A percentile compares a stretch with the other conserved stretches of the same genome.
These are phyloP conservation scores for Pomphorhynchus laevis DNA, from an alignment of 1,140 invertebrate species.

Conservation along the genomic window DNA sequence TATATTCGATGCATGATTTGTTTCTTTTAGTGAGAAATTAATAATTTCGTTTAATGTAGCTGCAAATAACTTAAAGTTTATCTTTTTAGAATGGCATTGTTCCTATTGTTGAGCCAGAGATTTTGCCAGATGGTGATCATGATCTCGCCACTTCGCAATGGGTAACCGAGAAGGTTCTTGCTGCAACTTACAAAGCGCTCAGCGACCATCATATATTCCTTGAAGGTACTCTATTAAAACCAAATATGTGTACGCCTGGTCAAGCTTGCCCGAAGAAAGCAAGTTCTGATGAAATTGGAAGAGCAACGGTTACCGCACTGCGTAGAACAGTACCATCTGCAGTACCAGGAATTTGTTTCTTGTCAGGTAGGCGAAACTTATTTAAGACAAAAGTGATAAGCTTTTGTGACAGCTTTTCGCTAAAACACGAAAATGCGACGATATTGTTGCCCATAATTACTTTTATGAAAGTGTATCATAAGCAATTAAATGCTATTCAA, in stretches of 20 bases:
- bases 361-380: too few species aligned
- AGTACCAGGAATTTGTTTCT: conserved; percentile 31
- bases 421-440: too few species aligned
- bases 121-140: conserved; percentile 51
- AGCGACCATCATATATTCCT: conserved; percentile 80
- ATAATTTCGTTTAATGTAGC: not conserved
- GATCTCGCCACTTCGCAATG: conserved; percentile 49
- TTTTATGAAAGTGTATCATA: too few species aligned
- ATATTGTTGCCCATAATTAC: too few species aligned
- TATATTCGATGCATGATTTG: too few species aligned
- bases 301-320: conserved; percentile 52
- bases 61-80: not conserved
- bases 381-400: too few species aligned
- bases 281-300: conserved; percentile 33
- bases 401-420: too few species aligned
- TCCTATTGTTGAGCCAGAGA: conserved; percentile 85
- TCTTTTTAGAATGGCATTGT: conserved; percentile 39
- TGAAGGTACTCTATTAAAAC: conserved; percentile 80
- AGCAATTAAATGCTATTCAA: too few species aligned
- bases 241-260: conserved; percentile 80
- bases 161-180: conserved; percentile 31
- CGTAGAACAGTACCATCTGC: conserved; percentile 42
- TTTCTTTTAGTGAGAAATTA: not conserved
- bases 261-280: conserved; percentile 34
- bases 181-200: conserved; percentile 77